Conservation (phyloP, 2,797 vertebrate species). For the Fratercula arctica region DNA sequence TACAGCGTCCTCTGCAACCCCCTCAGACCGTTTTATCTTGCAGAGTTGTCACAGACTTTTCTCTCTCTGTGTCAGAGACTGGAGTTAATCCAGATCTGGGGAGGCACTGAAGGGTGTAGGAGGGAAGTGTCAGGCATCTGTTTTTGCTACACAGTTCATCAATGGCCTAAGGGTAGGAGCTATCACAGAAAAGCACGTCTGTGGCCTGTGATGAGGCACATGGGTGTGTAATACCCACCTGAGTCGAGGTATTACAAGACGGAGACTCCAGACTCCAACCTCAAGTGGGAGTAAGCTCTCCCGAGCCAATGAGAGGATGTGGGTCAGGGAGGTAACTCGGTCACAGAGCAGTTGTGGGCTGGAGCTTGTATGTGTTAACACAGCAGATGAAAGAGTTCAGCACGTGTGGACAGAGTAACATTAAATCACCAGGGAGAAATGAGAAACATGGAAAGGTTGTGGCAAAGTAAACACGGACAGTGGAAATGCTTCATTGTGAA, state of each 20-base stretch:
- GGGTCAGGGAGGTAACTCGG: background rate
- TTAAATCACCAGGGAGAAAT: slow-evolving; percentile 17
- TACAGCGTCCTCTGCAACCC: background rate
- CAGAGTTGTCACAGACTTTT: background rate
- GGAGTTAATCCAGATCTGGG: background rate
- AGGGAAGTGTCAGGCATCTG: background rate
- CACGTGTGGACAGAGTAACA: background rate
- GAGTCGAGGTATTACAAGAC: background rate
- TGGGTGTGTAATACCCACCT: background rate
- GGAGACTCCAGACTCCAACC: background rate
- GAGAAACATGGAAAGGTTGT: background rate
- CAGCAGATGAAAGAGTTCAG: background rate
- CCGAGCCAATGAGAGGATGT: background rate
- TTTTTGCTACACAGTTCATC: accelerated
- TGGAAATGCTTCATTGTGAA: background rate
- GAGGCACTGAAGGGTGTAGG: background rate
- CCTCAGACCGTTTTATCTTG: background rate
- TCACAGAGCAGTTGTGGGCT: background rate
- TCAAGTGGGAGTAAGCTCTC: background rate
- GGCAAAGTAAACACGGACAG: background rate
- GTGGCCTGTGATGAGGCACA: background rate
- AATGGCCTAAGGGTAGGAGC: background rate
- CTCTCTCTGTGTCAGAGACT: background rate
- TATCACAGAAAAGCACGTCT: background rate
- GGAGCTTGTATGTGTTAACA: background rate